These are phyloP conservation scores for Dicerorhinus sumatrensis DNA, from an alignment of 2,113 vertebrate species.

Conservation along the genomic window DNA sequence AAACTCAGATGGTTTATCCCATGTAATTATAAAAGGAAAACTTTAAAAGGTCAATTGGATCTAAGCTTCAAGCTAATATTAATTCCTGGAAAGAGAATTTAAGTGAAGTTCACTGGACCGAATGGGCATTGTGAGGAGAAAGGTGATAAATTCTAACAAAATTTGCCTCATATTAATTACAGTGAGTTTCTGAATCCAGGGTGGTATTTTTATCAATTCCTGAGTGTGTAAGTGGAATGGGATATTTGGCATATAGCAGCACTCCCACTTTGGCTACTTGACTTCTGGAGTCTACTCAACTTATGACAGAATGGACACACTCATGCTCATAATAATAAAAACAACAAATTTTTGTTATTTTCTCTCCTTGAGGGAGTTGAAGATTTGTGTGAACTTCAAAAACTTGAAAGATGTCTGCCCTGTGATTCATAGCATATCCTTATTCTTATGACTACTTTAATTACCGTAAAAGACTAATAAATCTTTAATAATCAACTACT, in stretches of 20 bases:
- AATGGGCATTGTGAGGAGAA: background rate
- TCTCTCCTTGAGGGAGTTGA: background rate
- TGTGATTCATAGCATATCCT: background rate
- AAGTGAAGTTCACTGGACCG: background rate
- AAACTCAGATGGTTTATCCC: background rate
- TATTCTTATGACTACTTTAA: background rate
- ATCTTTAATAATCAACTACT: conserved; percentile 23
- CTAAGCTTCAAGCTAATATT: background rate
- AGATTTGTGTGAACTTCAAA: background rate
- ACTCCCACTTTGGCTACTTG: background rate
- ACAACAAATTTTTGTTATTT: background rate
- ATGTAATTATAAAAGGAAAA: background rate
- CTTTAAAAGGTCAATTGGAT: background rate
- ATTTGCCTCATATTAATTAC: background rate
- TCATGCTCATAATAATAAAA: background rate
- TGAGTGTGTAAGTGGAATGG: background rate
- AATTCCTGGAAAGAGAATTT: background rate
- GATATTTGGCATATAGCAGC: background rate
- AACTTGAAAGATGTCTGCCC: background rate
- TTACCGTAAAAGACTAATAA: background rate
- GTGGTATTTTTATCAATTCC: background rate
- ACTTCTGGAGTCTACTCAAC: background rate
- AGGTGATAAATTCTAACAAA: background rate
- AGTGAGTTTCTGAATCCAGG: background rate
- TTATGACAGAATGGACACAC: background rate